A percentile compares a stretch with the other conserved stretches of the same genome.
phyloP scores from a whole-genome alignment of 2,113 vertebrate genomes.

The Euleptes europaea region DNA sequence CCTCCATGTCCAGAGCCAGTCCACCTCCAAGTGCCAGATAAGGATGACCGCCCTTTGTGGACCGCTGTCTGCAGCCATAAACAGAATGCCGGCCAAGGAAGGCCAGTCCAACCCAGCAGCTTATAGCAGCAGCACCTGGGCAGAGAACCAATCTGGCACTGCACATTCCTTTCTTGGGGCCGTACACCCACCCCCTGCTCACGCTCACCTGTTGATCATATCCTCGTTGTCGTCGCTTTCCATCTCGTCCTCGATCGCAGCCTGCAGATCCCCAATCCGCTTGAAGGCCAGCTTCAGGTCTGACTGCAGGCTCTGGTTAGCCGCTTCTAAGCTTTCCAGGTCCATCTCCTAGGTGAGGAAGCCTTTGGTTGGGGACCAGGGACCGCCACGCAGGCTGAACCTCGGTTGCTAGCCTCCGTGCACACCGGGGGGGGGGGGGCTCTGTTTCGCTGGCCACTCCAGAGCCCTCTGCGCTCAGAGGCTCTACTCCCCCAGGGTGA shows the following conservation, averaged over 20 bases:
- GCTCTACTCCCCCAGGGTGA: too few species aligned
- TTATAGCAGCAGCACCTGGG: neutral
- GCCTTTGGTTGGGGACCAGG: too few species aligned
- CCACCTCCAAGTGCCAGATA: neutral
- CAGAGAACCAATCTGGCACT: neutral
- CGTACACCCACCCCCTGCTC: neutral
- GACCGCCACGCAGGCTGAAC: neutral
- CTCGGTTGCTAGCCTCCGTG: too few species aligned
- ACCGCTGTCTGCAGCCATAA: neutral
- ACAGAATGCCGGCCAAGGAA: neutral
- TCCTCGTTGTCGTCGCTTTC: slow-evolving; percentile 98
- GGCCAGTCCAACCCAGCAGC: neutral
- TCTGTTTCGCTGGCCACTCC: too few species aligned
- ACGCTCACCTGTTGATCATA: slow-evolving; percentile 92
- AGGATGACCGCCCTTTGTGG: neutral
- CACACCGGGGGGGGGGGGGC: too few species aligned
- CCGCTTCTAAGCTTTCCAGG: slow-evolving; percentile 93
- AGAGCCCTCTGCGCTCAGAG: too few species aligned
- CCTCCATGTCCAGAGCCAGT: neutral
- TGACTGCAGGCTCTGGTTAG: slow-evolving; percentile 96
- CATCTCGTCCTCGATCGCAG: slow-evolving; percentile 98
- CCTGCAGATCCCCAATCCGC: slow-evolving; percentile 96
- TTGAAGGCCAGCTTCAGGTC: slow-evolving; percentile 98
- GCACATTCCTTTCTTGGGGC: neutral
- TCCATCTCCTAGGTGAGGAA: slow-evolving; percentile 88